phyloP scores from a whole-genome alignment of 2,797 vertebrate species.

The Dermochelys coriacea region DNA sequence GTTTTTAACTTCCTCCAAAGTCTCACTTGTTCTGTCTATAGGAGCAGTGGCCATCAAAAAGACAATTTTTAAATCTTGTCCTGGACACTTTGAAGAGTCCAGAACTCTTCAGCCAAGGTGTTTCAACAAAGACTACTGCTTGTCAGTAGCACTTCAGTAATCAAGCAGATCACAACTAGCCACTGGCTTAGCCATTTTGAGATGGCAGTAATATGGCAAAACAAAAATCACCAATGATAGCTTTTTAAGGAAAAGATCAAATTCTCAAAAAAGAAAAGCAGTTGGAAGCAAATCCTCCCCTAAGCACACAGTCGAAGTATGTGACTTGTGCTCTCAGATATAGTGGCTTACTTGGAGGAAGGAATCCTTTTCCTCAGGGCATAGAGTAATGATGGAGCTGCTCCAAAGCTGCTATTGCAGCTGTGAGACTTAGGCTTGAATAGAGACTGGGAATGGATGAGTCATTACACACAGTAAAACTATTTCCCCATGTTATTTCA shows the following conservation, averaged over 20 bases:
- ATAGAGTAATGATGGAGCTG: background rate
- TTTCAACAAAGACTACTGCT: background rate
- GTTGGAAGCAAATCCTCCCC: too few relatives aligned
- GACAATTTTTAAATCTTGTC: too few relatives aligned
- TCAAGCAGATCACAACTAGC: background rate
- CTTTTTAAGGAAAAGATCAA: too few relatives aligned
- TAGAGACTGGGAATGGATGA: too few relatives aligned
- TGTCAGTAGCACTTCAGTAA: background rate
- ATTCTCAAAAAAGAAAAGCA: too few relatives aligned
- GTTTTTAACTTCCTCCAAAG: background rate
- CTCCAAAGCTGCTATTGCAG: background rate
- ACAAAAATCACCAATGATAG: too few relatives aligned
- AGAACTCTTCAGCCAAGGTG: background rate
- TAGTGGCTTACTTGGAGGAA: background rate
- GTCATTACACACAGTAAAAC: too few relatives aligned
- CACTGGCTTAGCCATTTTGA: background rate
- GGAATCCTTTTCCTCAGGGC: constrained; percentile 18
- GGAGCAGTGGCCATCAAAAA: background rate
- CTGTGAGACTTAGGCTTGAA: too few relatives aligned
- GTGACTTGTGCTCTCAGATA: too few relatives aligned
- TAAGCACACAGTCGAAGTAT: too few relatives aligned
- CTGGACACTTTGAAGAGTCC: too few relatives aligned
- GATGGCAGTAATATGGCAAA: background rate
- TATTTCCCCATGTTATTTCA: too few relatives aligned
- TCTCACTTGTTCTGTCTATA: background rate